phyloP scores from a whole-genome alignment of 1,140 invertebrate genomes.

The Temnothorax nylanderi region DNA sequence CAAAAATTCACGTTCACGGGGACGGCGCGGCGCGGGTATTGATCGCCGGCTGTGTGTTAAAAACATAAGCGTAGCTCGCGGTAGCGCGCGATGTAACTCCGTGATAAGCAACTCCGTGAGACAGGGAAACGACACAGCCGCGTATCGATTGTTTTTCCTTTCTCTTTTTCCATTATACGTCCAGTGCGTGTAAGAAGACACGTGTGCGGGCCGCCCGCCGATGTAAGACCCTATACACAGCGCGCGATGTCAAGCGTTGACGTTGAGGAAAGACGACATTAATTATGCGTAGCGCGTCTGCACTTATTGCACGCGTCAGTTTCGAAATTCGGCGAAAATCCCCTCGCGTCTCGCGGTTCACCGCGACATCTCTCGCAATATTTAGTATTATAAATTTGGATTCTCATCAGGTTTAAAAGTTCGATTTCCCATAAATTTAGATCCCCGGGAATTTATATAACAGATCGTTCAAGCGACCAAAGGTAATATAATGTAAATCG shows the following conservation, averaged over 20 bases:
- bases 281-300: not conserved
- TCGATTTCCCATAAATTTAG: not conserved
- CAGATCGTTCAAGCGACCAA: not conserved
- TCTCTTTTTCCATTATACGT: slow-evolving; percentile 13
- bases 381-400: not conserved
- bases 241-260: slow-evolving; percentile 10
- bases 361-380: not conserved
- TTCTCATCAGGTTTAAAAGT: too few relatives aligned
- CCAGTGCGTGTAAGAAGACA: slow-evolving; percentile 42
- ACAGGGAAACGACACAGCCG: slow-evolving; percentile 55
- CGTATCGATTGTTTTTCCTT: slow-evolving; percentile 50
- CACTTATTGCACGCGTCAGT: slow-evolving; percentile 16
- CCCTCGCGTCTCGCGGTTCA: not conserved
- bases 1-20: slow-evolving; percentile 39
- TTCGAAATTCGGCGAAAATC: slow-evolving; percentile 1
- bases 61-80: slow-evolving; percentile 47
- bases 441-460: not conserved
- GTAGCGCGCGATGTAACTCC: slow-evolving; percentile 51
- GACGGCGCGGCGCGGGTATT: slow-evolving; percentile 23
- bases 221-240: slow-evolving; percentile 21
- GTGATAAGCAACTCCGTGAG: slow-evolving; percentile 44
- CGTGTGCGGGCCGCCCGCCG: not conserved
- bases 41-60: slow-evolving; percentile 48
- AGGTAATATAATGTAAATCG: not conserved
- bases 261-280: slow-evolving; percentile 22